phyloP scores from a whole-genome alignment of 2,888 invertebrate genomes.

The Mythimna impura region DNA sequence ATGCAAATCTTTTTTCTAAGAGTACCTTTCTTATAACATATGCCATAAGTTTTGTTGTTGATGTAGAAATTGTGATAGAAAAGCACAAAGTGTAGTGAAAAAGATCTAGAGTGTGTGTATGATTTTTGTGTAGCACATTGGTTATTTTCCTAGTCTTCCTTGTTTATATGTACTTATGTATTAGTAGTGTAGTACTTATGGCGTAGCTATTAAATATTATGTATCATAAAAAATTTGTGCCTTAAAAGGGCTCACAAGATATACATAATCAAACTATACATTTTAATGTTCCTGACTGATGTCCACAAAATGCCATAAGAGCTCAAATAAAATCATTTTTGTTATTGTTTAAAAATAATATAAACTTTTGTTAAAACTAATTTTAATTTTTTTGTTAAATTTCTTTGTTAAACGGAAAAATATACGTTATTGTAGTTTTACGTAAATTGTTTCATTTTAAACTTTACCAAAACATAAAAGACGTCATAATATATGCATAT shows the following conservation, averaged over 20 bases:
- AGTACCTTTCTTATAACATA: slow-evolving; percentile 19
- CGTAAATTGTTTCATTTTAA: slow-evolving; percentile 45
- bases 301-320: slow-evolving; percentile 29
- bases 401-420: slow-evolving; percentile 45
- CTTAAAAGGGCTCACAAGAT: slow-evolving; percentile 51
- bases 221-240: slow-evolving; percentile 49
- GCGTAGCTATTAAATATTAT: slow-evolving; percentile 34
- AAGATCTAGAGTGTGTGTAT: slow-evolving; percentile 3
- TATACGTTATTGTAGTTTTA: slow-evolving; percentile 50
- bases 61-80: slow-evolving; percentile 26
- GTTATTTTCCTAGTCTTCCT: slow-evolving; percentile 50
- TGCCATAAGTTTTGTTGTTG: slow-evolving; percentile 27
- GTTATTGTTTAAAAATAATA: slow-evolving; percentile 15
- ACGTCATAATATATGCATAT: not conserved
- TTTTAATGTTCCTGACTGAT: slow-evolving; percentile 36
- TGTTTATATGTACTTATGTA: slow-evolving; percentile 59
- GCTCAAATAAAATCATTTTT: slow-evolving; percentile 53
- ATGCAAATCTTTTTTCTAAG: slow-evolving; percentile 3
- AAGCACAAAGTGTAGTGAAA: slow-evolving; percentile 23
- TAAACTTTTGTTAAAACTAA: slow-evolving; percentile 37
- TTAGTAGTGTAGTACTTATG: slow-evolving; percentile 55
- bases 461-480: not conserved
- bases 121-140: slow-evolving; percentile 18
- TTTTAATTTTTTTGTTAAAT: slow-evolving; percentile 55
- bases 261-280: slow-evolving; percentile 14